Percentiles rank a stretch among this genome's conserved stretches.
These are phyloP conservation scores for Isichthys henryi DNA, from an alignment of 2,113 vertebrate genomes.

Conservation along the genomic window DNA sequence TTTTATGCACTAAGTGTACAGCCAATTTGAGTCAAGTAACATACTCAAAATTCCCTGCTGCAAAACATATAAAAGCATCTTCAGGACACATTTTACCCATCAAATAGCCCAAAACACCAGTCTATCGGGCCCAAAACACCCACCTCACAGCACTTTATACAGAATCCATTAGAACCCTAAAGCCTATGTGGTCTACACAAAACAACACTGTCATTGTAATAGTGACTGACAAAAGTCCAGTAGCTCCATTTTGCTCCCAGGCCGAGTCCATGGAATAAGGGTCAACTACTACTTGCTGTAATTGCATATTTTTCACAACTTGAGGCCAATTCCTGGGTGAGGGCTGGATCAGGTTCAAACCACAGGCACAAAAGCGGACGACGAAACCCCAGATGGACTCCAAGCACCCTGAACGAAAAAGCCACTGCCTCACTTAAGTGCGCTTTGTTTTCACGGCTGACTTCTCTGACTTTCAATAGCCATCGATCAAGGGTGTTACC, in stretches of 20 bases:
- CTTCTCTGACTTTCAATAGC: neutral
- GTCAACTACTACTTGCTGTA: neutral
- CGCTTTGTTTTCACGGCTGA: neutral
- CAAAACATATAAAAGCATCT: neutral
- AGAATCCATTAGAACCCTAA: neutral
- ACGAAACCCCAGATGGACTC: neutral
- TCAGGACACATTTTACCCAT: neutral
- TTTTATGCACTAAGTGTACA: neutral
- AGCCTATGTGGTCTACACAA: neutral
- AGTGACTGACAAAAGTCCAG: neutral
- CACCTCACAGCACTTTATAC: neutral
- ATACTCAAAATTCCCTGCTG: neutral
- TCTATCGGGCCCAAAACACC: neutral
- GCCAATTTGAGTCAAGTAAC: neutral
- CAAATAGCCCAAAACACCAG: neutral
- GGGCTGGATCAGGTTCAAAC: neutral
- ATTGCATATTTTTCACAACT: neutral
- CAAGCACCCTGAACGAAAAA: neutral
- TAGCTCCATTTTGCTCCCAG: neutral
- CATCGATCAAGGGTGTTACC: neutral
- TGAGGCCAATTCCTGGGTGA: neutral
- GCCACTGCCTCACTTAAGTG: neutral
- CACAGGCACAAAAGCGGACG: neutral
- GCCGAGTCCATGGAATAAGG: neutral
- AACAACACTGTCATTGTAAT: neutral